Evolutionary conservation across 2,797 vertebrate genomes (phyloP).

Genomic region (Acrossocheilus fasciatus): DNA sequence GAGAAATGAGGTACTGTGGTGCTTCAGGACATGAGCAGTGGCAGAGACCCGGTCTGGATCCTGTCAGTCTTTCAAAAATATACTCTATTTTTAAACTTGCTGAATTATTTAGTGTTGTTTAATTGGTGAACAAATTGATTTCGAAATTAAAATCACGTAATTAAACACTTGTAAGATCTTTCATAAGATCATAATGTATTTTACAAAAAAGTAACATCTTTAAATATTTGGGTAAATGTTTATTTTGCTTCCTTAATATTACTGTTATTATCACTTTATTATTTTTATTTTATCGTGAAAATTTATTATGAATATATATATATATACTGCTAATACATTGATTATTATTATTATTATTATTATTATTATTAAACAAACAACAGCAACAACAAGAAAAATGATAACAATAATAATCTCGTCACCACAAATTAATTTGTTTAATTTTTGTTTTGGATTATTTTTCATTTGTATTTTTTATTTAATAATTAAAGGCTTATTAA

Average conservation of each 20-base stretch:
- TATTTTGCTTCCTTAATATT: background rate
- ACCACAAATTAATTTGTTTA: too few species aligned
- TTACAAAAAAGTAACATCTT: background rate
- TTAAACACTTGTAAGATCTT: background rate
- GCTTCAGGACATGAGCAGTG: background rate
- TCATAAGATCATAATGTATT: background rate
- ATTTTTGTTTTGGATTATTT: too few species aligned
- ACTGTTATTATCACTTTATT: background rate
- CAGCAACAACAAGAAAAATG: too few species aligned
- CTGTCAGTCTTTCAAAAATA: background rate
- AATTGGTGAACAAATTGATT: background rate
- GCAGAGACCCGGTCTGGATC: background rate
- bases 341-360: too few species aligned
- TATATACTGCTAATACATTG: too few species aligned
- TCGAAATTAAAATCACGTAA: background rate
- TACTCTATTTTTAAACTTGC: background rate
- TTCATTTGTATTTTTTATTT: too few species aligned
- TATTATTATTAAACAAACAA: too few species aligned
- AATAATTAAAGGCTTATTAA: too few species aligned
- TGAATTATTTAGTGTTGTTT: background rate
- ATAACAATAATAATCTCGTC: too few species aligned
- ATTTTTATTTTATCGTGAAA: too few species aligned
- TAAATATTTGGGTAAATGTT: background rate
- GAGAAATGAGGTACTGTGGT: background rate
- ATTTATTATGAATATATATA: background rate